Conservation (phyloP, 53 echinoderm and acorn worm genomes). For the Luidia sarsii region DNA sequence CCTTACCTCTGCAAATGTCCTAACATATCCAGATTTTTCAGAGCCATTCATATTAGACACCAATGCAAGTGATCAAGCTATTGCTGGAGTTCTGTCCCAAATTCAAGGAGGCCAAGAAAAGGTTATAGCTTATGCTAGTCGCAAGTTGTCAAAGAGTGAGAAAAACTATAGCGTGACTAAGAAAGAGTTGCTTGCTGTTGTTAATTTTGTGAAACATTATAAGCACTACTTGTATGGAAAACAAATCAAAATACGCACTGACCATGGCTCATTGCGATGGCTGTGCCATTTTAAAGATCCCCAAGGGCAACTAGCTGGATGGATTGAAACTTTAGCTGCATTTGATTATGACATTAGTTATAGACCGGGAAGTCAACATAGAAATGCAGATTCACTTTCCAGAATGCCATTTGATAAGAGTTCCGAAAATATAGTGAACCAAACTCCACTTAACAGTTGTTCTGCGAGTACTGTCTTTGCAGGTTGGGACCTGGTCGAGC, state of each 20-base stretch:
- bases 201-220: conserved; percentile 28
- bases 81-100: conserved; percentile 7
- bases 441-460: background rate
- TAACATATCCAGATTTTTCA: background rate
- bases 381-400: conserved; percentile 37
- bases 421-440: too few relatives aligned
- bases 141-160: background rate
- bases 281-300: conserved; percentile 34
- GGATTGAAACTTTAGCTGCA: conserved; percentile 19
- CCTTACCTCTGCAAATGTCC: background rate
- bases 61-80: conserved; percentile 16
- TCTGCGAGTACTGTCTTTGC: background rate
- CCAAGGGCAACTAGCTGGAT: conserved; percentile 45
- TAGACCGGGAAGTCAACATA: conserved; percentile 31
- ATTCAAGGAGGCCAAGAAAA: background rate
- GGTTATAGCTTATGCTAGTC: background rate
- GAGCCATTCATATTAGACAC: conserved; percentile 16
- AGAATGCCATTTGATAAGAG: conserved; percentile 6
- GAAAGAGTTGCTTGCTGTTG: conserved; percentile 18
- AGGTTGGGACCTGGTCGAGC: conserved; percentile 11
- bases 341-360: conserved; percentile 33
- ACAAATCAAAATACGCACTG: conserved; percentile 8
- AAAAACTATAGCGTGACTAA: conserved; percentile 26
- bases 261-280: conserved; percentile 53
- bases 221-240: conserved; percentile 61